A percentile compares a stretch with the other conserved stretches of the same genome.
Conservation (phyloP, 2,888 invertebrate genomes). For the Nephrocerus scutellatus region DNA sequence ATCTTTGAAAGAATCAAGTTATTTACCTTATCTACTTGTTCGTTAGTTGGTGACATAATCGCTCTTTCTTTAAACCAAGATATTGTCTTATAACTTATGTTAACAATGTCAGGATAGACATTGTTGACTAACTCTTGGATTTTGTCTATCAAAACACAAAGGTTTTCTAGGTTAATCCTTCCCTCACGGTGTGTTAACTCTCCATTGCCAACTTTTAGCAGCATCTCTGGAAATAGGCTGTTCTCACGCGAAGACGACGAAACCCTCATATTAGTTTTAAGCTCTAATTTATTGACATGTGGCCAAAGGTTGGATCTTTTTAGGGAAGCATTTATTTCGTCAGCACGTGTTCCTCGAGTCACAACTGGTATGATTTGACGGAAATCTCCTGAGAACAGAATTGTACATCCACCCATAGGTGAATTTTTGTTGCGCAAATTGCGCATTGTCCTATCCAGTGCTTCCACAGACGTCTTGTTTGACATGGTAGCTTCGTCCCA, state of each 20-base stretch:
- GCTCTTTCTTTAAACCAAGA: no score
- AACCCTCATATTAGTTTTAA: conserved; percentile 27
- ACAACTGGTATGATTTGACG: conserved; percentile 35
- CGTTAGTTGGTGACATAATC: no score
- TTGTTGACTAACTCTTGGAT: not conserved
- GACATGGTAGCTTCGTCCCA: conserved; percentile 35
- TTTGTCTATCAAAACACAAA: not conserved
- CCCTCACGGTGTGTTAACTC: no score
- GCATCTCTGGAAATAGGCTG: conserved; percentile 22
- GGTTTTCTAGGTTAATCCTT: not conserved
- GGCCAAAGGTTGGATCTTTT: conserved; percentile 15
- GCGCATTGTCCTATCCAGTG: conserved; percentile 13
- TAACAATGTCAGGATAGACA: not conserved
- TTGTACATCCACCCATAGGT: conserved; percentile 31
- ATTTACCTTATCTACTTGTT: conserved; percentile 13
- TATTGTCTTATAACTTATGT: no score
- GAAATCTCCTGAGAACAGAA: conserved; percentile 36
- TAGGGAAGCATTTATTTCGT: conserved; percentile 15
- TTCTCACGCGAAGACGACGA: conserved; percentile 26
- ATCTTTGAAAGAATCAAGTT: conserved; percentile 21
- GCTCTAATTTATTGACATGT: conserved; percentile 23
- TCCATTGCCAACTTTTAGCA: no score
- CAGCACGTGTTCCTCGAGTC: conserved; percentile 20
- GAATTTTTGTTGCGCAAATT: conserved; percentile 24
- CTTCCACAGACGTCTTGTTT: conserved; percentile 23